Conservation (phyloP, 2,113 vertebrate genomes). For the Triplophysa tibetana region DNA sequence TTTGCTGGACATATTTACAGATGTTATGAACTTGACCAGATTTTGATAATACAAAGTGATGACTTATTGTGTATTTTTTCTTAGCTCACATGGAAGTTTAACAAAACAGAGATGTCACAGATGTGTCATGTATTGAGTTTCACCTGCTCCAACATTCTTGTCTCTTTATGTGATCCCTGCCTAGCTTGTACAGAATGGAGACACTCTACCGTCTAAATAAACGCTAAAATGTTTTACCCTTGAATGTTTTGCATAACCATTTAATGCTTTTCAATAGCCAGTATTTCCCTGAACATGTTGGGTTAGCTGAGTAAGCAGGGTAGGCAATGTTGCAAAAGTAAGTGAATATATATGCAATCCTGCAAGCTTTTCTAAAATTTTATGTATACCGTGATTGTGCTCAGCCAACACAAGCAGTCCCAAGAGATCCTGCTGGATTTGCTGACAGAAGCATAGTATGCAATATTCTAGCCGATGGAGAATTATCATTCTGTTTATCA, state of each 20-base stretch:
- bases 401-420: conserved; percentile 17
- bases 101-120: too few relatives aligned
- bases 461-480: conserved; percentile 29
- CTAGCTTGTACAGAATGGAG: not conserved
- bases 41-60: too few relatives aligned
- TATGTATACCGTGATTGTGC: not conserved
- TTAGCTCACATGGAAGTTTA: too few relatives aligned
- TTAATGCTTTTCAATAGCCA: not conserved
- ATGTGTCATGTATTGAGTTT: not conserved
- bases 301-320: conserved; percentile 9
- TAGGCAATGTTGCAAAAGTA: conserved; percentile 11
- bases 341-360: conserved; percentile 11
- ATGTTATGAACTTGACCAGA: too few relatives aligned
- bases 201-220: not conserved
- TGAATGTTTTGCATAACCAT: not conserved
- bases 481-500: conserved; percentile 12
- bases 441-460: conserved; percentile 12
- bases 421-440: not conserved
- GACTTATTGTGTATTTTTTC: too few relatives aligned
- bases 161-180: not conserved
- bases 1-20: not conserved
- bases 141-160: conserved; percentile 26
- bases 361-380: conserved; percentile 19
- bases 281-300: not conserved
- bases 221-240: not conserved